Evolutionary conservation across 1,140 invertebrate species (phyloP), one percentile per base, ranked within the genome.

Genomic region (Drosophila kepulauana): DNA sequence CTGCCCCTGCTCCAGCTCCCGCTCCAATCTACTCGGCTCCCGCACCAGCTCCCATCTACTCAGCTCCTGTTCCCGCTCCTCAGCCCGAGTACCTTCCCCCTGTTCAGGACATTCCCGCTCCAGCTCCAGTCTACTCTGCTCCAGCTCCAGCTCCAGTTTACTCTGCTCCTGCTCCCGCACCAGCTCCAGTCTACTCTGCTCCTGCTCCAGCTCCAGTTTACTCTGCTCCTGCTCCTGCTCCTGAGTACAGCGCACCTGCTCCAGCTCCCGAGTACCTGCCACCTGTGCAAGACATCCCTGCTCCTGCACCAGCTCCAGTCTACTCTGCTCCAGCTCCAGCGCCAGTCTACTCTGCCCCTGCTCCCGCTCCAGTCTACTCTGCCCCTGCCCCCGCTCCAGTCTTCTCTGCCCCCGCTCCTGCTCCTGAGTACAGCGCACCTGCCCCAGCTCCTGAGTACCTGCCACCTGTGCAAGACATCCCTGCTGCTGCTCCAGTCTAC

Each of bases 401-500:
- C 63, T 68, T 8, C 57, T 68, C 8, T 57, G 71, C 58, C 11
- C 67, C 78, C 3, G 78, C 65, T 4, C 75, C 76, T 11, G 66
- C 76, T 28, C 76, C 76, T 20, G 59, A 49, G 25, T 76, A 76
- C 74, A 66, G 61, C 28, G 67, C 79, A 2, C 78, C 59, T 2
- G 79, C 16, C 16, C 16, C 16, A 16, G 66, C 76, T 28, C 76
- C 76, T 13, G 59, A 49, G 16, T 85, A 85, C 16, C 69, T 84
- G 57, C 81, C 81, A 2, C 81, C 81, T 38, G 73, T 73, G 1
- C 80, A 84, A 51, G 71, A 84, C 5, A 80, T 62, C 3, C 81
- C 80, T 0, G 75, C 8, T 56, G 66, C 76, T 8, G 33, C 33
- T 35, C 33, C 33, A 65, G 45, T 58, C 49, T 41, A 41, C 48